Evolutionary conservation across 2,888 invertebrate genomes (phyloP).

Genomic region (Poecilus cupreus): DNA sequence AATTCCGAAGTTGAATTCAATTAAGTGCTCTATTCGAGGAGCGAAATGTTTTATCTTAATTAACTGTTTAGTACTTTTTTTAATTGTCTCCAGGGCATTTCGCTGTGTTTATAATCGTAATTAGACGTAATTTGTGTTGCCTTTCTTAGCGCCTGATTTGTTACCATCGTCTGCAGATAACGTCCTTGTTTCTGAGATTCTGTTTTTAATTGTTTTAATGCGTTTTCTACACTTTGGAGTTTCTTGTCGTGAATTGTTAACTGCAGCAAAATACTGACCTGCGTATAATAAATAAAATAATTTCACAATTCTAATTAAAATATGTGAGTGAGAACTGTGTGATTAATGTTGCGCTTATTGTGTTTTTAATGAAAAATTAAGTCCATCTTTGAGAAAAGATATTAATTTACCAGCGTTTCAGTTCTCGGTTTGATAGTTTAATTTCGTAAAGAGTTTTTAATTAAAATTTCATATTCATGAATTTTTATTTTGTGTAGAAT

Average conservation of each 20-base stretch:
- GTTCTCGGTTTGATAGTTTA: constrained; percentile 28
- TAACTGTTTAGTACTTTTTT: constrained; percentile 62
- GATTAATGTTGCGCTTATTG: constrained; percentile 6
- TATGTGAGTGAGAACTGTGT: too few species aligned
- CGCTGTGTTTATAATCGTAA: constrained; percentile 50
- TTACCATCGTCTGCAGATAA: constrained; percentile 6
- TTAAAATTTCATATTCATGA: constrained; percentile 38
- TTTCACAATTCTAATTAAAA: too few species aligned
- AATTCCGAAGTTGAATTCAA: constrained; percentile 52
- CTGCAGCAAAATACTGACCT: not conserved
- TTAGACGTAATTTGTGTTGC: constrained; percentile 50
- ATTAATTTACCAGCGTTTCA: constrained; percentile 8
- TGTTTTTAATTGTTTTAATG: constrained; percentile 35
- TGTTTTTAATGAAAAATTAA: constrained; percentile 20
- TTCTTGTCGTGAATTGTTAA: not conserved
- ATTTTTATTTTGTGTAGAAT: constrained; percentile 28
- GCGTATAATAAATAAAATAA: too few species aligned
- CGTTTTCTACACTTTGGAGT: not conserved
- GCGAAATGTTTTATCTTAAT: constrained; percentile 65
- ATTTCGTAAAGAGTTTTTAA: constrained; percentile 38
- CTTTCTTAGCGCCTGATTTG: constrained; percentile 36
- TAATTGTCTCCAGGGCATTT: constrained; percentile 31
- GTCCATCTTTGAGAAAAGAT: not conserved
- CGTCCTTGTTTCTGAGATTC: not conserved
- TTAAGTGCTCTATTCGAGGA: constrained; percentile 58